Base-by-base conservation (phyloP, 1,140 invertebrate genomes). In the Thaumetopoea pityocampa region DNA sequence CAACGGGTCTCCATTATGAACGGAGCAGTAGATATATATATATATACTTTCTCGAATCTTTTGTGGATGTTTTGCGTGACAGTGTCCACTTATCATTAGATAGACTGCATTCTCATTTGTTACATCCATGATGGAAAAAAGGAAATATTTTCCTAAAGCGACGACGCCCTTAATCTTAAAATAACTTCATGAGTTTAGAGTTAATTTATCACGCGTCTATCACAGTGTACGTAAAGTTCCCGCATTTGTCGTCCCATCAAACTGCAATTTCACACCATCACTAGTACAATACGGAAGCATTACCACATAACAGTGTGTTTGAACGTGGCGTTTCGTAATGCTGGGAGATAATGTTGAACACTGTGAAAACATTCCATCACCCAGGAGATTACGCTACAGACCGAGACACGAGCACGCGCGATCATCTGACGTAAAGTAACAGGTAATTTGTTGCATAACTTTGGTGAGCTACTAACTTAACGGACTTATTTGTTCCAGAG, bases 211-310 rank as follows among this genome's bases (percentile, higher is more conserved):
- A 14, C n/a, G 24, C 7, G 27, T 12, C n/a, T 8, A 9, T 1
- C 28, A 30, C 18, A n/a, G n/a, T n/a, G n/a, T n/a, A n/a, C n/a
- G n/a, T n/a, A n/a, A n/a, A 24, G 24, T 24, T 24, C 18, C 14
- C 5, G 22, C 37, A 32, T 41, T 41, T 30, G 19, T 15, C 8
- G 33, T 19, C 10, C 27, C 44, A 40, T 47, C 36, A 34, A 20
- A 47, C 34, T 20, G 36, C 29, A 47, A 47, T 47, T 47, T 47
- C 44, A 47, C 44, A 47, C 36, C 28, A 47, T 33, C 42, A 16
- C 15, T 12, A 16, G 35, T 35, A 38, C 40, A 47, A 47, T 40
- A 47, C 38, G 44, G 44, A 47, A 47, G 12, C 14, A 38, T 38
- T 38, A 40, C 27, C 19, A 9, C 35, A 40, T 27, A 11, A 34